Percentiles rank a stretch among this genome's conserved stretches.
Evolutionary conservation across 2,113 vertebrate genomes (phyloP).

Genomic region (Dasyurus viverrinus): DNA sequence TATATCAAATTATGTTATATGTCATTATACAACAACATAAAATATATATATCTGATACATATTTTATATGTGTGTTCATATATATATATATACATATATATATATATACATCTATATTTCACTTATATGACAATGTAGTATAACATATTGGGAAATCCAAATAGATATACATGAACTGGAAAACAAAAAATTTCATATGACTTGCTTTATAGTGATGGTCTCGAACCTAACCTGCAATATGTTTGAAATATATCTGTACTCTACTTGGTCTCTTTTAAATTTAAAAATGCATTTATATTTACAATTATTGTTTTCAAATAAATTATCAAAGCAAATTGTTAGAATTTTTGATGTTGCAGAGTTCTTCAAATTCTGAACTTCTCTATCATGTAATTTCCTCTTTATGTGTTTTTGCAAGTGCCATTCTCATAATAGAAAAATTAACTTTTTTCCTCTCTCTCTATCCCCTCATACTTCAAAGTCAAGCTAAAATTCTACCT

Average conservation of each 20-base stretch:
- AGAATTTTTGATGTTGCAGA: not conserved
- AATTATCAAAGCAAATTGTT: not conserved
- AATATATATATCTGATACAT: no score
- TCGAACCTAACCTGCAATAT: not conserved
- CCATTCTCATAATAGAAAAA: not conserved
- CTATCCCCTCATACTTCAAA: not conserved
- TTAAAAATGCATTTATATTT: not conserved
- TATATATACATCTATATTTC: no score
- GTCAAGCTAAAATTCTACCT: not conserved
- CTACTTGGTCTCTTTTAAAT: not conserved
- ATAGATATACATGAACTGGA: not conserved
- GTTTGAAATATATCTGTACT: not conserved
- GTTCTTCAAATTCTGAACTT: not conserved
- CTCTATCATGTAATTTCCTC: not conserved
- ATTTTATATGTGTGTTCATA: no score
- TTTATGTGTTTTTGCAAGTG: not conserved
- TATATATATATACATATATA: no score
- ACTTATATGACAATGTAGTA: no score
- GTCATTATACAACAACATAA: no score
- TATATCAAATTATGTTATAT: no score
- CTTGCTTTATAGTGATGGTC: not conserved
- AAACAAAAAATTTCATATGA: not conserved
- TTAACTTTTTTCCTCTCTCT: not conserved
- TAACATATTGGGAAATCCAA: no score
- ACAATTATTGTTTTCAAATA: not conserved